Conservation (phyloP, 2,888 invertebrate genomes). For the Caenorhabditis sp. region DNA sequence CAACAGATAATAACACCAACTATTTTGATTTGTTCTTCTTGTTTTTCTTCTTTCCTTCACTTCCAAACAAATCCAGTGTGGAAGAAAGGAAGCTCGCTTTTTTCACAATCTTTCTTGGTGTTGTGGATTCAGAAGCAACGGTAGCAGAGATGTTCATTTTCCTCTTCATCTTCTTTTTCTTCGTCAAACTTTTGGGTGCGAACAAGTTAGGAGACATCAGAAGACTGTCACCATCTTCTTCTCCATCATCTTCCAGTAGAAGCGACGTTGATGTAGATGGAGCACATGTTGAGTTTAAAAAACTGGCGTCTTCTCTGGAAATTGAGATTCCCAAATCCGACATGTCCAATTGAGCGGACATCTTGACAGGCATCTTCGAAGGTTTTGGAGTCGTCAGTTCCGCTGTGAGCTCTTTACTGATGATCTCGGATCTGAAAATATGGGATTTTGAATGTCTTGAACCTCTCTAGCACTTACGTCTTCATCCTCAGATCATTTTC, state of each 20-base stretch:
- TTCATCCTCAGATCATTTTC: conserved; percentile 41
- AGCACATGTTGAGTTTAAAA: conserved; percentile 23
- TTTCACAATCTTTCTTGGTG: conserved; percentile 1
- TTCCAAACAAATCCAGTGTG: conserved; percentile 18
- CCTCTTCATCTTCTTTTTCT: conserved; percentile 7
- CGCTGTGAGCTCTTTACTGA: conserved; percentile 20
- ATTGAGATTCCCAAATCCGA: conserved; percentile 50
- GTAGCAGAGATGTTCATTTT: neutral
- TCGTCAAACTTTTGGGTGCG: conserved; percentile 17
- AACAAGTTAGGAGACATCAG: conserved; percentile 35
- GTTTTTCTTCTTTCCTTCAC: conserved; percentile 4
- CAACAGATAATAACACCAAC: conserved; percentile 9
- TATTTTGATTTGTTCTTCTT: conserved; percentile 11
- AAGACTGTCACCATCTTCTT: neutral
- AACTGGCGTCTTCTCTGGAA: conserved; percentile 34
- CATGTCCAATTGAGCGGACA: conserved; percentile 11
- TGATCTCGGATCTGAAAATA: conserved; percentile 45
- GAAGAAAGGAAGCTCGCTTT: conserved; percentile 28
- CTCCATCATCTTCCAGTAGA: neutral
- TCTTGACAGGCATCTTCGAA: neutral
- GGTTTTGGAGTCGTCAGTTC: conserved; percentile 3
- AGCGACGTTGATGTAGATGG: conserved; percentile 15
- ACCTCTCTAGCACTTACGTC: conserved; percentile 20
- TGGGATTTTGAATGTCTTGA: neutral
- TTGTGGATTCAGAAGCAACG: neutral